Base-by-base conservation (phyloP, 2,797 vertebrate species). In the Moxostoma hubbsi region DNA sequence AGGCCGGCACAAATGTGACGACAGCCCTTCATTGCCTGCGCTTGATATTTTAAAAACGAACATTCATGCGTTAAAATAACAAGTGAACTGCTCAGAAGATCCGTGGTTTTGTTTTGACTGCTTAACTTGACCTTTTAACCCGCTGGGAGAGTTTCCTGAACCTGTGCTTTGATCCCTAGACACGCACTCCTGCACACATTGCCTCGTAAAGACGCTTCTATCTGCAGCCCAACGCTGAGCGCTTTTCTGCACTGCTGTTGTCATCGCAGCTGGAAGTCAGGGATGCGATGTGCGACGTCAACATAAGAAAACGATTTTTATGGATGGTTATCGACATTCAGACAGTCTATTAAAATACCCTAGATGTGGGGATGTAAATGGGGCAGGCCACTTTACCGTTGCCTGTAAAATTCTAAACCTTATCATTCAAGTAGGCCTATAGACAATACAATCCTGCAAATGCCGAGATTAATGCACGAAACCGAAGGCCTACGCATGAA, bases 121-220 rank as follows among this genome's bases (percentile, higher is more conserved):
- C 87, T 86, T 86, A 88, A 80, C 84, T 81, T 93, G 92, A 92
- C 89, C 92, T 91, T 79, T 89, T 92, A 90, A 90, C 91, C 61
- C 86, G 67, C 79, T 18, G 66, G 87, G 86, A 87, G 88, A 87
- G 88, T 87, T 91, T 89, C 89, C 85, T 74, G 85, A 75, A 87
- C 87, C 88, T 86, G 36, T 61, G 54, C 66, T 71, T 63, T 71
- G 76, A 78, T 70, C 66, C 57, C 36, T 36, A 36, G 36, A 36
- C 36, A 36, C 36, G 36, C 36, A 36, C 36, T 36, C 36, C 36
- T 36, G 36, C 36, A 36, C 36, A 36, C 36, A 36, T 36, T 36
- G 36, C 36, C 36, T 36, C 36, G 36, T 36, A 10, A 10, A 67
- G 12, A 68, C 75, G 11, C 59, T 74, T 24, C 46, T 18, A 50